These are phyloP conservation scores for Daktulosphaira vitifoliae DNA, from an alignment of 1,140 invertebrate species.

Conservation along the genomic window DNA sequence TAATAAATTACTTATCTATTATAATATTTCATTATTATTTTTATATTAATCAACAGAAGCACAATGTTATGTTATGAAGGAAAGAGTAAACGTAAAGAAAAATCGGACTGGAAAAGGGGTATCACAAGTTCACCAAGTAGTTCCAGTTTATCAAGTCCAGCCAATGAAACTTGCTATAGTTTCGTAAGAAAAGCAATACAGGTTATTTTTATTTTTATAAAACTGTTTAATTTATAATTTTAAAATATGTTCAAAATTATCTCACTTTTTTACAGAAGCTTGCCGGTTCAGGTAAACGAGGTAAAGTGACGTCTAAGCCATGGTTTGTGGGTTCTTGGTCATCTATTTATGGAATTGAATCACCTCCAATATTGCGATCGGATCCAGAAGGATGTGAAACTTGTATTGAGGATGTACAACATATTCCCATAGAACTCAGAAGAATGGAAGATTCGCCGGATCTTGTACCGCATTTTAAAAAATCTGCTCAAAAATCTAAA, in stretches of 20 bases:
- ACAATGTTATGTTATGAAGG: conserved; percentile 3
- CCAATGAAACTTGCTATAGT: conserved; percentile 85
- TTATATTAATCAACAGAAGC: neutral
- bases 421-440: conserved; percentile 80
- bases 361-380: conserved; percentile 46
- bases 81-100: conserved; percentile 11
- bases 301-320: conserved; percentile 48
- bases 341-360: conserved; percentile 48
- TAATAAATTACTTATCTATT: neutral
- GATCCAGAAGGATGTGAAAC: conserved; percentile 51
- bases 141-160: conserved; percentile 74
- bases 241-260: neutral
- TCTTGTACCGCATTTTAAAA: conserved; percentile 39
- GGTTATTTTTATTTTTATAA: conserved; percentile 43
- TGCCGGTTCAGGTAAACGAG: conserved; percentile 59
- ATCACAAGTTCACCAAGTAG: conserved; percentile 57
- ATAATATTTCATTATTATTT: no score
- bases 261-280: conserved; percentile 51
- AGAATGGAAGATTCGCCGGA: conserved; percentile 61
- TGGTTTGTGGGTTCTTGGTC: conserved; percentile 76
- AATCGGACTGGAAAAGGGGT: conserved; percentile 15
- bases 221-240: no score
- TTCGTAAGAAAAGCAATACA: conserved; percentile 82
- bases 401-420: conserved; percentile 54
- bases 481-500: conserved; percentile 57